Percentiles rank a stretch among this genome's conserved stretches.
Evolutionary conservation across 2,113 vertebrate genomes (phyloP).

Genomic region (Colaptes auratus): DNA sequence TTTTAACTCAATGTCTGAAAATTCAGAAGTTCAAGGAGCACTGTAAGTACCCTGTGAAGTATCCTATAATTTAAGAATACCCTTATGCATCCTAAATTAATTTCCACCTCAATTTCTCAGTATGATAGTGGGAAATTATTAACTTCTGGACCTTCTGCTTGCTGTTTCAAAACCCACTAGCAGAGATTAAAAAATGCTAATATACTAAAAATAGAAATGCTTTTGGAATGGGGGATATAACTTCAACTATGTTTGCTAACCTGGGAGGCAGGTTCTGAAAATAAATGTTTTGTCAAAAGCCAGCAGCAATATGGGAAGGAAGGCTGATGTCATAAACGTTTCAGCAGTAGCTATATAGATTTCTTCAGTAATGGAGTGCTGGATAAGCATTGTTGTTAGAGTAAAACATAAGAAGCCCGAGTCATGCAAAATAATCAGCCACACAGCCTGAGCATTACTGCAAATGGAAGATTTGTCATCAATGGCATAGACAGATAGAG

Average conservation of each 20-base stretch:
- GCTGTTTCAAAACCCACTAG: constrained; percentile 42
- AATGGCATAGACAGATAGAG: accelerated
- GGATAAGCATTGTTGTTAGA: neutral
- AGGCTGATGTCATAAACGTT: neutral
- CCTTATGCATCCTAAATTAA: neutral
- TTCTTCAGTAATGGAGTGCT: accelerated
- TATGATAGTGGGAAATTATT: neutral
- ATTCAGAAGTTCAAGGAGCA: neutral
- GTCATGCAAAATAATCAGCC: accelerated
- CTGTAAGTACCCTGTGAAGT: neutral
- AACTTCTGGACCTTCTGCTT: neutral
- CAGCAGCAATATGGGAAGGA: neutral
- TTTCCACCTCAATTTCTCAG: neutral
- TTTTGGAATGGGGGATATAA: neutral
- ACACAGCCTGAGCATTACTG: neutral
- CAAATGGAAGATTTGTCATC: neutral
- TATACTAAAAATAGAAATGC: constrained; percentile 52
- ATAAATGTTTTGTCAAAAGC: neutral
- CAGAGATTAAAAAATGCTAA: constrained; percentile 48
- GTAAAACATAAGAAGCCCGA: neutral
- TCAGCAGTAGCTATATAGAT: neutral
- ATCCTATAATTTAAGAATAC: constrained; percentile 22
- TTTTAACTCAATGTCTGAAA: neutral
- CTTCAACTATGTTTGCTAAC: neutral
- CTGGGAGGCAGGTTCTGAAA: constrained; percentile 8